Evolutionary conservation across 2,888 invertebrate genomes (phyloP), one percentile per base, ranked within the genome.

Genomic region (Ophion slaviceki): DNA sequence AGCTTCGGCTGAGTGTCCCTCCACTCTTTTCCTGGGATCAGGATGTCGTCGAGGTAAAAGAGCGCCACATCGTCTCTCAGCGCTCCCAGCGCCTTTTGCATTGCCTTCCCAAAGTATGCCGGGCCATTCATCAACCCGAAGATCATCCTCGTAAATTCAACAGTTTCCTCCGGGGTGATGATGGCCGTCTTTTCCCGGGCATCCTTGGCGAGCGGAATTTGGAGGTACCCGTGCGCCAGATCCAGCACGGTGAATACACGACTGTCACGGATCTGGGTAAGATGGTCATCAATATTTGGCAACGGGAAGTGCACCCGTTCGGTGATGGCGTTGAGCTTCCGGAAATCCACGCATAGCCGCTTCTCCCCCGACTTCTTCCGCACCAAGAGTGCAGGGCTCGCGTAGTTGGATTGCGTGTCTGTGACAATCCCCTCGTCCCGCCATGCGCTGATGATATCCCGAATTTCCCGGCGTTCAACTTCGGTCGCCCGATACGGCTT

Each of bases 301-400:
- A 84, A 24, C 0, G 84, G 82, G 11, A 81, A 79, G 17, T 71
- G 45, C 24, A 75, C 71, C 6, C 75, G 32, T 24, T 70, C 71
- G 4, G 84, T 86, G 0, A 57, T 17, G 1, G 20, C 17, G 11
- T 86, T 86, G 0, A 80, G 57, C 11, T 53, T n/a, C 2, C 82
- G 61, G 45, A 85, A 87, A 36, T 87, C 88, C 3, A 83, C 79
- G 7, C 72, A 84, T 11, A 87, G 36, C 40, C 87, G 68, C 14
- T 77, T 78, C 57, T 84, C 85, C 10, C 87, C 85, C 0, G 53
- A 81, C 28, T 85, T 67, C 86, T 88, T 32, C 47, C 80, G 14
- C 0, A 88, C 86, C n/a, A 88, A n/a, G 3, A 88, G 36, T 7
- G 81, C 86, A 2, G 88, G 88, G 61, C 78, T 68, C 7, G 88